These are phyloP conservation scores for Pteronotus mesoamericanus DNA, from an alignment of 2,797 vertebrate species.

Conservation along the genomic window DNA sequence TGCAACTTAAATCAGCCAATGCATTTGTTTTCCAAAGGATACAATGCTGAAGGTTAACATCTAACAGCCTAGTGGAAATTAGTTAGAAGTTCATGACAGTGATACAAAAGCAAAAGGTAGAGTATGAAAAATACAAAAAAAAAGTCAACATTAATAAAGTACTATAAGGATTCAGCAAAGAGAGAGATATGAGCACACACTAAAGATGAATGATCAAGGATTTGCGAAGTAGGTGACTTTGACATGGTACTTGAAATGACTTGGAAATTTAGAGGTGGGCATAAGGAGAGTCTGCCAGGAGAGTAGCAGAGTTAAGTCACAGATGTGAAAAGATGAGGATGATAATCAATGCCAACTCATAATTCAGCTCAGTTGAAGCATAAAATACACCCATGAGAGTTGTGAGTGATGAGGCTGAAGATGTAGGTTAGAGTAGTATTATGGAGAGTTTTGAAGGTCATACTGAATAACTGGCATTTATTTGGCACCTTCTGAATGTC, in stretches of 20 bases:
- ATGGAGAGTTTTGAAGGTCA: neutral
- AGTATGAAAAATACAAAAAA: neutral
- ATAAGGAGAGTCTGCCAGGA: neutral
- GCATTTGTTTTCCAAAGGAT: neutral
- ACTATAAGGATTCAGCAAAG: neutral
- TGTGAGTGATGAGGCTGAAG: neutral
- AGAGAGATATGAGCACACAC: neutral
- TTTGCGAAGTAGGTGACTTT: neutral
- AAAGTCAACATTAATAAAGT: neutral
- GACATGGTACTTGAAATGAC: neutral
- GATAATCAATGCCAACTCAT: neutral
- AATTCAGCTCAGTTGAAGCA: neutral
- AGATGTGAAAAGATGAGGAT: neutral
- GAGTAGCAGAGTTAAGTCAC: neutral
- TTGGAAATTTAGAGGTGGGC: neutral
- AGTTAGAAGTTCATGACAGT: neutral
- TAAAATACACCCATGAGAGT: neutral
- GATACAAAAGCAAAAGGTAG: neutral
- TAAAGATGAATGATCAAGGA: neutral
- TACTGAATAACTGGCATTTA: neutral
- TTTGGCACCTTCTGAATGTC: neutral
- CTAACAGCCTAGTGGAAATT: neutral
- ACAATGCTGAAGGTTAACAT: neutral
- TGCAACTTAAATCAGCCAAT: neutral
- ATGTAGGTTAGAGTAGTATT: neutral